Evolutionary conservation across 2,113 vertebrate species (phyloP), one percentile per base, ranked within the genome.

Genomic region (Poeciliopsis prolifica): DNA sequence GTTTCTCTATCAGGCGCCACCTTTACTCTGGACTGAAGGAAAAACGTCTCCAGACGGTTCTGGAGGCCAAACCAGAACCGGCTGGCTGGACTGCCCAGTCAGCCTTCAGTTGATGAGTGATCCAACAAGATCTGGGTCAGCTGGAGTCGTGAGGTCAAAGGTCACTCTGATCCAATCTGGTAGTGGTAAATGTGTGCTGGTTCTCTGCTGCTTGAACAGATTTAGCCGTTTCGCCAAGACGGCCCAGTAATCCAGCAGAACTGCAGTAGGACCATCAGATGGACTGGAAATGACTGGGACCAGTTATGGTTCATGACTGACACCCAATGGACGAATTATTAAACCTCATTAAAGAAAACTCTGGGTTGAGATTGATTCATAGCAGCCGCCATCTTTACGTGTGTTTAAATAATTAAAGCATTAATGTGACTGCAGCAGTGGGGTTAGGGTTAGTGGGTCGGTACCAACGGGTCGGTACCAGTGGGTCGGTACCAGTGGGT

Each of bases 361-460:
- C 40, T 14, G 22, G 65, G 68, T 42, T 40, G 31, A 60, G 63
- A 14, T n/a, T 26, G 67, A 60, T 79, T 29, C 31, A 17, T 22
- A 24, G 8, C 31, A 58, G 28, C 2, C 22, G 0, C 35, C 44
- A 12, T 24, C 0, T 54, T 28, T 42, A 24, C 65, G 65, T 63
- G 65, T 73, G 31, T 76, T n/a, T 51, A 0, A 60, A 33, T 30
- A 15, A 44, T 66, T 44, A 14, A 58, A 70, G 12, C 14, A 22
- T 51, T 61, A 13, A 37, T 74, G 68, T 66, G 58, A 2, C 2
- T 44, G 15, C 15, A 31, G 22, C 40, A 51, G 48, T 44, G 24
- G 81, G n/a, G n/a, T n/a, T n/a, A n/a, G n/a, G n/a, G n/a, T n/a
- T n/a, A 76, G 83, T 63, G 65, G 61, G 74, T 1, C 6, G 3